Evolutionary conservation across 2,888 invertebrate species (phyloP).

Genomic region (Ophraella communa): DNA sequence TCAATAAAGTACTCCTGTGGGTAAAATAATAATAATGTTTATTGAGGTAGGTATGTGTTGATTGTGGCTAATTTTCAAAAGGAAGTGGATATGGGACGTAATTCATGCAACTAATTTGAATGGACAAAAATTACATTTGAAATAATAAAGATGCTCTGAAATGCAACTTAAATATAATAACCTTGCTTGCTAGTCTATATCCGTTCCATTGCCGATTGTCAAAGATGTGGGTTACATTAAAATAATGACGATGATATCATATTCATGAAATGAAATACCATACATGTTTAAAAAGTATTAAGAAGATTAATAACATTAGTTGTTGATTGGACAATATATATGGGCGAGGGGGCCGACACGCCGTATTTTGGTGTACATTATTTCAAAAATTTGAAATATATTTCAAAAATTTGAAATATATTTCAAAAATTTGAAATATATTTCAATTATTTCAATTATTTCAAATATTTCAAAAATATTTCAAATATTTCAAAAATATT

Average conservation of each 20-base stretch:
- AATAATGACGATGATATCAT: constrained; percentile 15
- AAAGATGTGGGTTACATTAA: constrained; percentile 18
- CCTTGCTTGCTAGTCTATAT: constrained; percentile 1
- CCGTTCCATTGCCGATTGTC: constrained; percentile 18
- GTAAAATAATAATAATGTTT: no score
- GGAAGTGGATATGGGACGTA: constrained; percentile 11
- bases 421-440: no score
- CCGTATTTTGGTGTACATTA: no score
- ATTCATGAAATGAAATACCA: constrained; percentile 4
- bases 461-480: no score
- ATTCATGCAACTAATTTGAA: constrained; percentile 8
- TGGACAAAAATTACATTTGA: constrained; percentile 1
- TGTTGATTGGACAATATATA: not conserved
- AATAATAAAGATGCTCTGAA: constrained; percentile 12
- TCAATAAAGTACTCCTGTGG: no score
- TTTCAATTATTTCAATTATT: no score
- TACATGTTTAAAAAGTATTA: no score
- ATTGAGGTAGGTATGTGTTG: no score
- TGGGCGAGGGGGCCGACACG: no score
- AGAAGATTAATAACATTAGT: constrained; percentile 1
- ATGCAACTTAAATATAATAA: not conserved
- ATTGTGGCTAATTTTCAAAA: not conserved
- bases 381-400: no score
- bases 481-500: no score
- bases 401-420: no score